These are phyloP conservation scores for Ormyrus thymus DNA, from an alignment of 2,888 invertebrate species.

Conservation along the genomic window DNA sequence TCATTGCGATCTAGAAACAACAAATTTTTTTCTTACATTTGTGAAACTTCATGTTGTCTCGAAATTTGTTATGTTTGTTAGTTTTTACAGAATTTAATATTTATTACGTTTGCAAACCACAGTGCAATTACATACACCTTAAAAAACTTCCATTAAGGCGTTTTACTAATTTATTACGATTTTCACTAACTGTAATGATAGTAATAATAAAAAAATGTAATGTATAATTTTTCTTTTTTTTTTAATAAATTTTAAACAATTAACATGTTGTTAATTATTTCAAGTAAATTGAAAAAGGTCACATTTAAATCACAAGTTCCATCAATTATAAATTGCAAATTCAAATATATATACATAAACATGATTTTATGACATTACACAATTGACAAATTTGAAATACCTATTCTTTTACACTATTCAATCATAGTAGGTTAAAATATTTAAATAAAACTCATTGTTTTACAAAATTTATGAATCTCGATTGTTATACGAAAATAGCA, in stretches of 20 bases:
- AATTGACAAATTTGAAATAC: constrained; percentile 24
- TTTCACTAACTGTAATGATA: constrained; percentile 60
- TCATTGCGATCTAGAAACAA: constrained; percentile 14
- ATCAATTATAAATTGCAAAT: too few species aligned
- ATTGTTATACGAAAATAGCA: background rate
- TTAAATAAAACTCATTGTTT: constrained; percentile 15
- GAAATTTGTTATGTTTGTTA: constrained; percentile 40
- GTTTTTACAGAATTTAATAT: constrained; percentile 41
- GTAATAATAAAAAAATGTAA: constrained; percentile 26
- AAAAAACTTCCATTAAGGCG: constrained; percentile 52
- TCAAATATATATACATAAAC: too few species aligned
- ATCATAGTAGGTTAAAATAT: constrained; percentile 28
- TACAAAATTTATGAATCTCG: constrained; percentile 16
- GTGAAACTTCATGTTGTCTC: constrained; percentile 19
- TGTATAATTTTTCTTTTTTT: constrained; percentile 31
- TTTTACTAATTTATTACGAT: constrained; percentile 65
- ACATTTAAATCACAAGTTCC: too few species aligned
- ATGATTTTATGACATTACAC: too few species aligned
- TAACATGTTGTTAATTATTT: constrained; percentile 8
- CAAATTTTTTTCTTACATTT: constrained; percentile 21
- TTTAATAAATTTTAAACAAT: constrained; percentile 46
- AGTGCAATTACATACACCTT: constrained; percentile 36
- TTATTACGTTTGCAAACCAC: constrained; percentile 27
- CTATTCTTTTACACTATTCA: constrained; percentile 17
- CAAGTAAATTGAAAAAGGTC: constrained; percentile 3